Conservation (phyloP, 2,888 invertebrate genomes). For the Cartodere bifasciata region DNA sequence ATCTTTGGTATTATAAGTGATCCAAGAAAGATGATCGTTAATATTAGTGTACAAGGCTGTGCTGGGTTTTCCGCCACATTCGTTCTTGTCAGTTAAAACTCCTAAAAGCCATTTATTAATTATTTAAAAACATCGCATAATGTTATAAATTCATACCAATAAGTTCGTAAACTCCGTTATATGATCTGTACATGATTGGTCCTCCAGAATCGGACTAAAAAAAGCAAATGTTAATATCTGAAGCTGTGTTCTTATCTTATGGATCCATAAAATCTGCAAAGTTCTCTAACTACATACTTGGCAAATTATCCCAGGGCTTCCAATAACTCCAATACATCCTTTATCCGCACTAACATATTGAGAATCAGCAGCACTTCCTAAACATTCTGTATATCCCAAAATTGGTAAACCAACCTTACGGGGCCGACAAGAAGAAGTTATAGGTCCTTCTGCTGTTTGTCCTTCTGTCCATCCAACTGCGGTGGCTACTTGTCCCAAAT, state of each 20-base stretch:
- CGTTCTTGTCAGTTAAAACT: constrained; percentile 38
- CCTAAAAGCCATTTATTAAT: constrained; percentile 28
- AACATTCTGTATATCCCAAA: constrained; percentile 35
- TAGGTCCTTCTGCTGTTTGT: constrained; percentile 15
- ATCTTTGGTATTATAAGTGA: constrained; percentile 40
- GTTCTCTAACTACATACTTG: constrained; percentile 28
- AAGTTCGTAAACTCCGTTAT: constrained; percentile 39
- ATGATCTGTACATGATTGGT: constrained; percentile 40
- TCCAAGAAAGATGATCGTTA: constrained; percentile 43
- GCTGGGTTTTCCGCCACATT: constrained; percentile 33
- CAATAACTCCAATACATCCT: constrained; percentile 43
- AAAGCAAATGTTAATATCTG: constrained; percentile 8
- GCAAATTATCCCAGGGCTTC: constrained; percentile 37
- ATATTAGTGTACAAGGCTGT: constrained; percentile 40
- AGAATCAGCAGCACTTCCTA: constrained; percentile 28
- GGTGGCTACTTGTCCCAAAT: constrained; percentile 40
- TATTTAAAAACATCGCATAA: no score
- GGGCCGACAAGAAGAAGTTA: constrained; percentile 35
- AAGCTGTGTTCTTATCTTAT: constrained; percentile 1
- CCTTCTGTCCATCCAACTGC: constrained; percentile 35
- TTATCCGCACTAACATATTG: constrained; percentile 37
- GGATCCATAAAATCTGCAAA: constrained; percentile 5
- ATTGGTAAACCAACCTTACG: constrained; percentile 41
- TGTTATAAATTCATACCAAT: constrained; percentile 33
- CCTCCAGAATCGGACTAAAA: constrained; percentile 43